Base-by-base conservation (phyloP, 2,113 vertebrate species). In the Trogon melanurus region DNA sequence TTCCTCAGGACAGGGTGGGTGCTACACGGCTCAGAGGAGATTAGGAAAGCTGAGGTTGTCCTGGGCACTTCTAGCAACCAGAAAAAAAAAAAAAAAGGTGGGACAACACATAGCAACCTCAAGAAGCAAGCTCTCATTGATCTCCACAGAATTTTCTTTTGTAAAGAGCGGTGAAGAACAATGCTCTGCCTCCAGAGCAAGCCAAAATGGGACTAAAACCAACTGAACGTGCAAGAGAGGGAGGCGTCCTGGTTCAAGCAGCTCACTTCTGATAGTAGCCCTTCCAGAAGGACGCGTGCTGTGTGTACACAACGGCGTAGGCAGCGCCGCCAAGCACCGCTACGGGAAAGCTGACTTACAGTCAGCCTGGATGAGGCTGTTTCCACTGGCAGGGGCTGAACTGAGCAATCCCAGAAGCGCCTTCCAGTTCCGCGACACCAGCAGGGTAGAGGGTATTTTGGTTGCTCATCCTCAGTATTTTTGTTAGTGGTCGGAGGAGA, bases 21-120 rank as follows among this genome's bases (percentile, higher is more conserved):
- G 51, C n/a, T 26, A 11, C 0, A 1, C 0, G 6, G 23, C 12
- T 23, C 4, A 1, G 32, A 62, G 47, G 9, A 34, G 38, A 1
- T 4, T 1, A 67, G 70, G 64, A 70, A 66, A 73, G 72, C 60
- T 56, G 72, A 66, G 69, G 14, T 19, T 36, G 60, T 36, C 36
- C 67, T 3, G 8, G 67, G 29, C 34, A 29, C 38, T 56, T 85
- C 36, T 19, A 34, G 32, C 15, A 50, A 25, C 26, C 1, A 8
- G 48, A 17, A 29, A 38, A 72, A 14, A 50, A 51, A 27, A 9
- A 11, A 9, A 54, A 6, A 10, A 60, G 30, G 4, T 4, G 27
- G n/a, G 17, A 12, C 57, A 26, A 17, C 0, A 0, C 0, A 13
- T 1, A 34, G 19, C 23, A 16, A 44, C 23, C 72, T 14, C 69